Percentiles rank a stretch among this genome's conserved stretches.
phyloP scores from a whole-genome alignment of 1,140 invertebrate genomes.

The Drosophila trapezifrons region DNA sequence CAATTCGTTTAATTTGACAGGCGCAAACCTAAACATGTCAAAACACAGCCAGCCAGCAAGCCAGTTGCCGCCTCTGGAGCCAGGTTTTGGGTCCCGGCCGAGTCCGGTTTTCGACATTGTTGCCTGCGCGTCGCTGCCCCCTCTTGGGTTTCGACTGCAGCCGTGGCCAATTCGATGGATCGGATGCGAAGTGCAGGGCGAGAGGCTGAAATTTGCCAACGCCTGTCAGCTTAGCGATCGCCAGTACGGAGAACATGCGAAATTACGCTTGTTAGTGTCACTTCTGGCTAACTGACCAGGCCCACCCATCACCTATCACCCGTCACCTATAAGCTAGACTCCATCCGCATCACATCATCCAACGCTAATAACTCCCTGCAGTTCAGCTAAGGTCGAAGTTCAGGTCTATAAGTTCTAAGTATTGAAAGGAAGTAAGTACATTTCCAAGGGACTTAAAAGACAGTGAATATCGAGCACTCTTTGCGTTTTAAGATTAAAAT shows the following conservation, averaged over 20 bases:
- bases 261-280: constrained; percentile 83
- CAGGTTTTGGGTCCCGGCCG: constrained; percentile 31
- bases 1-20: constrained; percentile 85
- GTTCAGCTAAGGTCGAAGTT: not conserved
- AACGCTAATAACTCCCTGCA: constrained; percentile 4
- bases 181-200: constrained; percentile 43
- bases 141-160: constrained; percentile 47
- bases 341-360: not conserved
- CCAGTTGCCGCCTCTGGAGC: constrained; percentile 59
- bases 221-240: constrained; percentile 79
- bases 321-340: not conserved
- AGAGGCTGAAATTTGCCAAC: constrained; percentile 77
- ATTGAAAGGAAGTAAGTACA: not conserved
- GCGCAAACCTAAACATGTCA: constrained; percentile 85
- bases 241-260: constrained; percentile 77
- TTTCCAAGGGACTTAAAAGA: not conserved
- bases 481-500: too few species aligned
- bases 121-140: constrained; percentile 17
- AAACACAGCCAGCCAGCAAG: constrained; percentile 72
- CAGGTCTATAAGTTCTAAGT: not conserved
- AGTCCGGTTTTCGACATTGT: constrained; percentile 52
- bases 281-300: constrained; percentile 71
- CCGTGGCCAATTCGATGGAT: constrained; percentile 70
- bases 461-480: too few species aligned
- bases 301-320: constrained; percentile 31